phyloP scores from a whole-genome alignment of 2,797 vertebrate genomes.

The Gymnothorax reevesii region DNA sequence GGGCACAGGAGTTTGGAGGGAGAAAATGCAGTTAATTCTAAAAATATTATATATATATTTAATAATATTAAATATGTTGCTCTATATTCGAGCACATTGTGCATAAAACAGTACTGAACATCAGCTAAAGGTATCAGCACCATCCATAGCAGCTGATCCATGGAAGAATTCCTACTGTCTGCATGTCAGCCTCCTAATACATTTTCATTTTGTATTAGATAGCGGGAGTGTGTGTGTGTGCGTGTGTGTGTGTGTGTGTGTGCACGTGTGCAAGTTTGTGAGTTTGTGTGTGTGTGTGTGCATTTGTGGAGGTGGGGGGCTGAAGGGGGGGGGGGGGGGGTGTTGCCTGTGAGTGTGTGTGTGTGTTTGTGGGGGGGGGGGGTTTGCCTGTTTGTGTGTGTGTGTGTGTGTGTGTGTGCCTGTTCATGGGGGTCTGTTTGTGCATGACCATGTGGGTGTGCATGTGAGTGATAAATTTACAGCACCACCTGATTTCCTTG shows the following conservation, averaged over 20 bases:
- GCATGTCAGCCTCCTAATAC: not conserved
- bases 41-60: too few relatives aligned
- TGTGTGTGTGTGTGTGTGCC: constrained; percentile 15
- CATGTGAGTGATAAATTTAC: not conserved
- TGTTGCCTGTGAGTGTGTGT: not conserved
- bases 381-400: not conserved
- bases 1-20: constrained; percentile 8
- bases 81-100: too few relatives aligned
- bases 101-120: too few relatives aligned
- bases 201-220: too few relatives aligned
- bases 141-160: too few relatives aligned
- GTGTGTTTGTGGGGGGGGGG: not conserved
- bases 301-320: constrained; percentile 1
- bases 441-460: not conserved
- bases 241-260: not conserved
- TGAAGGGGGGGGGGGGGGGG: not conserved
- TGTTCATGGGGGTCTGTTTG: not conserved
- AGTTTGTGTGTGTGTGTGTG: constrained; percentile 18
- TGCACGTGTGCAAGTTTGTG: not conserved
- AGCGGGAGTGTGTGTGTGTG: not conserved
- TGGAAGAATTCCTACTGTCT: not conserved
- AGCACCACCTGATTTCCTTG: not conserved
- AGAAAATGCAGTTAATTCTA: not conserved
- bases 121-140: too few relatives aligned
- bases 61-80: too few relatives aligned